Evolutionary conservation across 1,140 invertebrate species (phyloP), one percentile per base, ranked within the genome.

Genomic region (Heliothis subflexa): DNA sequence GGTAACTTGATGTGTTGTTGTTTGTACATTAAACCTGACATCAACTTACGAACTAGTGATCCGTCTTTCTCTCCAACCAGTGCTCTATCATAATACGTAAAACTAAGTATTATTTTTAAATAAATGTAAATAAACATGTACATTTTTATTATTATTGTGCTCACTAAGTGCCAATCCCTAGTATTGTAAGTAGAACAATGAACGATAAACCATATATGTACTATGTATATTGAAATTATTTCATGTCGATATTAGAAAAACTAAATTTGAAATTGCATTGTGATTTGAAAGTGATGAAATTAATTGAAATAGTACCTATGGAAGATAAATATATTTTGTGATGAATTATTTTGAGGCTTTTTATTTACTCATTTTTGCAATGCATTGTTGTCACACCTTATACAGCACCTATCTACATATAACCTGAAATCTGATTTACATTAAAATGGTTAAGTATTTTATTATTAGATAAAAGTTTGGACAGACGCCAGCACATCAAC

Each of bases 151-250:
- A 80, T 54, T 81, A 81, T 83, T 85, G 85, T 89, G 91, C 91
- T 93, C 91, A 92, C 83, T 84, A 91, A 88, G 91, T 93, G 92
- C 92, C 92, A 92, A 93, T 85, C 82, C 76, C 81, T 79, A 91
- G 89, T 83, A 47, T 72, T 71, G n/a, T 91, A 92, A 93, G 90
- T 92, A 92, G 89, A 71, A 66, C 61, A 85, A 90, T 91, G 50
- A 73, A 79, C 13, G 47, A 21, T 49, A 57, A 55, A 13, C 33
- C 12, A 68, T 55, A 68, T 33, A 50, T 80, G 66, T 76, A 49
- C 28, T 64, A 28, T 66, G 14, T 77, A 81, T 76, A 70, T 78
- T 64, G 49, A 77, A 79, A 74, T 88, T 71, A 83, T 84, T 83
- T 76, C 83, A 79, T 85, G 79, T 84, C 81, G 74, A 86, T 84